Evolutionary conservation across 2,797 vertebrate species (phyloP).

Genomic region (Poecile montanus): DNA sequence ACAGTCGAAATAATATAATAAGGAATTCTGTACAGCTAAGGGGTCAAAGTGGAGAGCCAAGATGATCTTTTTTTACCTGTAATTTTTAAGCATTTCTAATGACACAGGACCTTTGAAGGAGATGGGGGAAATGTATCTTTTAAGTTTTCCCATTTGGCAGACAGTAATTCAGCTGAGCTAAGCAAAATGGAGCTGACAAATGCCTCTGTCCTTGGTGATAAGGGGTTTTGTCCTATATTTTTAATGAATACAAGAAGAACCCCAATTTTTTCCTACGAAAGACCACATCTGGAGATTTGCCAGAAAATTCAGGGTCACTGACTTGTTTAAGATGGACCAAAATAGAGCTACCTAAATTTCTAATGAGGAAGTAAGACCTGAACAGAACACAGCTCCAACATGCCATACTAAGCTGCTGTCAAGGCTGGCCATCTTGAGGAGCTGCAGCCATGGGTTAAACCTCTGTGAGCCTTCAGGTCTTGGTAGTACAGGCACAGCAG

Average conservation of each 20-base stretch:
- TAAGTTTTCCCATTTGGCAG: conserved; percentile 51
- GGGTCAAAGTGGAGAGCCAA: neutral
- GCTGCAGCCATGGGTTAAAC: neutral
- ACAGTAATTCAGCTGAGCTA: conserved; percentile 71
- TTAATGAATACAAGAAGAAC: conserved; percentile 56
- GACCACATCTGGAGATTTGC: neutral
- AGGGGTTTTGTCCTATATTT: conserved; percentile 52
- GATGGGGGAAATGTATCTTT: conserved; percentile 21
- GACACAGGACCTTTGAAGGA: conserved; percentile 45
- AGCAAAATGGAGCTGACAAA: conserved; percentile 69
- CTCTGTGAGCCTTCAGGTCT: neutral
- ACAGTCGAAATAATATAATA: neutral
- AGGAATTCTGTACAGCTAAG: neutral
- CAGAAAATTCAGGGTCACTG: conserved; percentile 33
- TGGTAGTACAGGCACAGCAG: neutral
- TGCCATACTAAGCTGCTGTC: neutral
- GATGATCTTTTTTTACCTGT: conserved; percentile 5
- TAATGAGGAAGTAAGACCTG: conserved; percentile 10
- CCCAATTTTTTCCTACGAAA: neutral
- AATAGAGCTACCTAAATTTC: conserved; percentile 45
- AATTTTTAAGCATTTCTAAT: conserved; percentile 57
- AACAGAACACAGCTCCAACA: neutral
- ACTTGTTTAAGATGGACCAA: conserved; percentile 22
- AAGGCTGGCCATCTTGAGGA: neutral
- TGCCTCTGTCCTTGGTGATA: conserved; percentile 38